Evolutionary conservation across 2,888 invertebrate species (phyloP).

Genomic region (Tenthredo scrophulariae): DNA sequence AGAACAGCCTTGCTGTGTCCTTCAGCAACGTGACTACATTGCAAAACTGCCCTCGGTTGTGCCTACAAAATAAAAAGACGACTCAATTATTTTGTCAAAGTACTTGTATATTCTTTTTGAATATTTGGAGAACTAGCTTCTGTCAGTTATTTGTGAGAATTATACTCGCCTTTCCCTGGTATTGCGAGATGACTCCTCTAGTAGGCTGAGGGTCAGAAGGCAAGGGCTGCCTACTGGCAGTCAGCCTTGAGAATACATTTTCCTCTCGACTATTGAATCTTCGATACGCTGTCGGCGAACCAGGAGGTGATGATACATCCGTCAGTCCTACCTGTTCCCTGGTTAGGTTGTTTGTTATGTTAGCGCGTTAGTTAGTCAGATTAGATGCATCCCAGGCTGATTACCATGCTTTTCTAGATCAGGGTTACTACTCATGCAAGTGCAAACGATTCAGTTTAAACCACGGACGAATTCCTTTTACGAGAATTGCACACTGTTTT

Average conservation of each 20-base stretch:
- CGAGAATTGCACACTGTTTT: slow-evolving; percentile 47
- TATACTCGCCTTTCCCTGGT: slow-evolving; percentile 80
- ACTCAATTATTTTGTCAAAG: slow-evolving; percentile 20
- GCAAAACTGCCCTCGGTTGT: slow-evolving; percentile 82
- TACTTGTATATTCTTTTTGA: not conserved
- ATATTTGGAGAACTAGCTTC: not conserved
- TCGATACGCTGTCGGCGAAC: slow-evolving; percentile 81
- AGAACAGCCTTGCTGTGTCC: slow-evolving; percentile 93
- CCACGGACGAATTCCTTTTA: slow-evolving; percentile 51
- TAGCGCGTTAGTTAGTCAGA: slow-evolving; percentile 72
- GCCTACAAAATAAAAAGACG: slow-evolving; percentile 70
- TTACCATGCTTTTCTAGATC: slow-evolving; percentile 52
- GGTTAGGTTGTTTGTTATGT: slow-evolving; percentile 74
- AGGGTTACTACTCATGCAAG: slow-evolving; percentile 51
- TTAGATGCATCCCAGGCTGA: slow-evolving; percentile 52
- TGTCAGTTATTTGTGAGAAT: not conserved
- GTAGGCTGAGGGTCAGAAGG: slow-evolving; percentile 78
- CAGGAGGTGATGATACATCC: slow-evolving; percentile 83
- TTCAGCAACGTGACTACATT: slow-evolving; percentile 90
- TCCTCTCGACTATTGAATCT: slow-evolving; percentile 81
- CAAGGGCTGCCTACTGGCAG: slow-evolving; percentile 80
- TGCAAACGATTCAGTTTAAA: slow-evolving; percentile 44
- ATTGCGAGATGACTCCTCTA: slow-evolving; percentile 81
- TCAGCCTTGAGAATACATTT: slow-evolving; percentile 89
- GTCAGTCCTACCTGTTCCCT: slow-evolving; percentile 80